Percentiles rank a stretch among this genome's conserved stretches.
These are phyloP conservation scores for Phyllostomus hastatus DNA, from an alignment of 2,113 vertebrate genomes.

Conservation along the genomic window DNA sequence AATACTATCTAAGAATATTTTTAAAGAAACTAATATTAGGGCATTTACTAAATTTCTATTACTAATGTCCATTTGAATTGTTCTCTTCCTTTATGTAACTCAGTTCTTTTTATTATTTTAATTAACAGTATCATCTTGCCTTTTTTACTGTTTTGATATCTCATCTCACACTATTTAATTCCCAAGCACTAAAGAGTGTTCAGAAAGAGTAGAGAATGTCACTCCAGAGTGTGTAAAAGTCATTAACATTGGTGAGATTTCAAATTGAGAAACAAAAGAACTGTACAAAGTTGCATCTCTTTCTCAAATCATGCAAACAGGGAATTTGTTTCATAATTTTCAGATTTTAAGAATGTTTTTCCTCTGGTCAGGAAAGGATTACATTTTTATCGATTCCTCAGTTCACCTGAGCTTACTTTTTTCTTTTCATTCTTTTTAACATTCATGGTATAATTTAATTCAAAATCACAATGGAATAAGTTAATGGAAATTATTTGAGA, in stretches of 20 bases:
- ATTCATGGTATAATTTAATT: slow-evolving; percentile 49
- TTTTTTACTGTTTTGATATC: not conserved
- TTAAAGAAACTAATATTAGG: not conserved
- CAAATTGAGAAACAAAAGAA: slow-evolving; percentile 7
- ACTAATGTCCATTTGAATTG: not conserved
- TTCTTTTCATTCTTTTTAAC: slow-evolving; percentile 14
- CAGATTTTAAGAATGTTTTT: not conserved
- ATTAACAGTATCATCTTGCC: not conserved
- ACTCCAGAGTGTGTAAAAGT: slow-evolving; percentile 19
- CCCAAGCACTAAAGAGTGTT: not conserved
- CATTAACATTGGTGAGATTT: slow-evolving; percentile 17
- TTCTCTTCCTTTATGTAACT: not conserved
- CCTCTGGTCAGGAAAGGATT: not conserved
- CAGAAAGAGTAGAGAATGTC: not conserved
- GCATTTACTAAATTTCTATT: not conserved
- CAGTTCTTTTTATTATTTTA: not conserved
- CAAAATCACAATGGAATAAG: slow-evolving; percentile 45
- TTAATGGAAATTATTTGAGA: slow-evolving; percentile 54
- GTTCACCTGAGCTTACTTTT: not conserved
- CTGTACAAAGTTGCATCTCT: not conserved
- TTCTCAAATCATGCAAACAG: slow-evolving; percentile 9
- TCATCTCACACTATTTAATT: slow-evolving; percentile 6
- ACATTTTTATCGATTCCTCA: not conserved
- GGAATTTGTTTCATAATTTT: not conserved
- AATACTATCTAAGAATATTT: not conserved